Base-by-base conservation (phyloP, 1,140 invertebrate species). In the Hyphantria cunea region DNA sequence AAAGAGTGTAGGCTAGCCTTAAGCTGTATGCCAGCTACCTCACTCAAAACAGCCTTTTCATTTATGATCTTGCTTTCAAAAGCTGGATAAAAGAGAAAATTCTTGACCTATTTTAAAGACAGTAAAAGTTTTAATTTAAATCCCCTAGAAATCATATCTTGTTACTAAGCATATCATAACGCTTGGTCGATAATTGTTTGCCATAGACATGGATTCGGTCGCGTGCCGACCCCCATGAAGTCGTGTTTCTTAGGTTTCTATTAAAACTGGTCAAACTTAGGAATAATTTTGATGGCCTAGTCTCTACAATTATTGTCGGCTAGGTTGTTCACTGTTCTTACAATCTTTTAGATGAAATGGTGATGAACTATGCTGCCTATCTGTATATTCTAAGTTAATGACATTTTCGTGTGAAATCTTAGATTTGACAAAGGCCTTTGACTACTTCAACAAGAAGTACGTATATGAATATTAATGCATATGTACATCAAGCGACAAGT, bases 161-260 rank as follows among this genome's bases (percentile, higher is more conserved):
- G 44, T 25, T 37, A 12, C 45, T 48, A 48, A 48, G 54, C 13
- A 11, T 48, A n/a, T 8, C n/a, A 13, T 37, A 37, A 14, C 12
- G 54, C 47, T 56, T 47, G 44, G 47, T 56, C 54, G 47, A 56
- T 56, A 56, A 25, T 47, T 56, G 42, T 56, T 47, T 13, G 34
- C 42, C 44, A 47, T 44, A 48, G 25, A 39, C 54, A 17, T n/a
- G n/a, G n/a, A n/a, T n/a, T n/a, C n/a, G n/a, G n/a, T 56, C 42
- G 54, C 54, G 54, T 56, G 54, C 34, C 44, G 14, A 10, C 31
- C 34, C 32, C 31, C 32, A 47, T 47, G 31, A 37, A 42, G 33
- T 11, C 44, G 14, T 56, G 32, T 37, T 47, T 44, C 54, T 56
- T 47, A 56, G n/a, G n/a, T n/a, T n/a, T 56, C 42, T 56, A 56